Evolutionary conservation across 1,140 invertebrate genomes (phyloP), one percentile per base, ranked within the genome.

Genomic region (Drosophila varians): DNA sequence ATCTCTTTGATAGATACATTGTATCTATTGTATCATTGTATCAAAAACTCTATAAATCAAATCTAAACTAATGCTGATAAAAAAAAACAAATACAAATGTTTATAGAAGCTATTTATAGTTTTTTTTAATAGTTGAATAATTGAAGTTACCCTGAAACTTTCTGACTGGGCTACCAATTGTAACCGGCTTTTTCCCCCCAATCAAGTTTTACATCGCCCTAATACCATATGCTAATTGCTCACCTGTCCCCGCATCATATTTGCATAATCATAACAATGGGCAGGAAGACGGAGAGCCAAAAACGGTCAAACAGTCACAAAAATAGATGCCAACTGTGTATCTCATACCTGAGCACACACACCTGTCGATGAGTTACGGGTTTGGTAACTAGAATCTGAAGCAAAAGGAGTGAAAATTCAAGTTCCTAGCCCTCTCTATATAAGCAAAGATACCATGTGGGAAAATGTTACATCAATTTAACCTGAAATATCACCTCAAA

Each of bases 261-360:
- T 84, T 79, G 60, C 72, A 86, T 86, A 80, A 86, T 79, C 77
- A 54, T 56, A 72, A 75, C 54, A 78, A 69, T 52, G 42, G 45
- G 47, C 48, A 36, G 31, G 49, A 61, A 45, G 42, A 18, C 64
- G 53, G 58, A 46, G 58, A 55, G 62, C 51, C 40, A 74, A 54
- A 74, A 60, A 75, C 43, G 74, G 76, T 65, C 71, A 42, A 61
- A 53, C 25, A n/a, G n/a, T n/a, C n/a, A 57, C 55, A 75, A 54
- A 71, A 83, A 86, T 75, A 79, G 54, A 58, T 79, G 54, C 45
- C 47, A 64, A 56, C 55, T 53, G 4, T 31, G 9, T 31, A 31
- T 31, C 42, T 62, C 49, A 25, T 23, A 11, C 46, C 16, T 53
- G 42, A 49, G 18, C 51, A 57, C 70, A 49, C 55, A 54, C 25